These are phyloP conservation scores for Silurus aristotelis DNA, from an alignment of 2,797 vertebrate genomes.

Conservation along the genomic window DNA sequence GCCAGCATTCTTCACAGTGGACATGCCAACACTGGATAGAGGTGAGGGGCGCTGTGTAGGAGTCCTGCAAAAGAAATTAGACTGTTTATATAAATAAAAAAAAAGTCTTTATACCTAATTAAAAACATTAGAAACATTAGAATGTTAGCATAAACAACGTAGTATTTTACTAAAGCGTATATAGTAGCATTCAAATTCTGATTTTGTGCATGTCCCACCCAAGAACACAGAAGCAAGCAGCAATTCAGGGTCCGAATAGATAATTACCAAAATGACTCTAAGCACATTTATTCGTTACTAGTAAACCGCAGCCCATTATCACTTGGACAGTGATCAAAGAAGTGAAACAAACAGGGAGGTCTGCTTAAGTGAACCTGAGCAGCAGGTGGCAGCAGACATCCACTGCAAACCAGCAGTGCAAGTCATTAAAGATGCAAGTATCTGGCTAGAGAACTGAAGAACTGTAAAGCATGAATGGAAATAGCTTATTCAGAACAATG, in stretches of 20 bases:
- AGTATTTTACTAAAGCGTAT: too few species aligned
- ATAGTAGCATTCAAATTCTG: too few species aligned
- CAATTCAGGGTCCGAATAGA: background rate
- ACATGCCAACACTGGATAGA: slow-evolving; percentile 99
- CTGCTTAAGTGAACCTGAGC: slow-evolving; percentile 47
- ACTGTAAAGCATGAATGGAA: background rate
- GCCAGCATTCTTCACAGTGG: slow-evolving; percentile 99
- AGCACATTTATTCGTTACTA: slow-evolving; percentile 5
- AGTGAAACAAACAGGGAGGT: background rate
- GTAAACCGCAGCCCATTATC: background rate
- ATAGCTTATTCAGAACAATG: slow-evolving; percentile 5
- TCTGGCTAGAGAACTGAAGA: background rate
- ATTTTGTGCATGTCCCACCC: background rate
- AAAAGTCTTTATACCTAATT: background rate
- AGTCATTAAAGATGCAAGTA: background rate
- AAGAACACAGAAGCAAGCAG: slow-evolving; percentile 32
- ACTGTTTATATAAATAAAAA: background rate
- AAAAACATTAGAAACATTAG: background rate
- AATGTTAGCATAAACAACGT: background rate
- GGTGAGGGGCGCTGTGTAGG: slow-evolving; percentile 95
- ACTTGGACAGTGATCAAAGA: background rate
- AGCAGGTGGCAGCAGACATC: slow-evolving; percentile 70
- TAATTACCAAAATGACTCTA: slow-evolving; percentile 10
- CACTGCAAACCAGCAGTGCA: slow-evolving; percentile 38
- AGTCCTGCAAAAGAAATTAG: slow-evolving; percentile 77